A percentile compares a stretch with the other conserved stretches of the same genome.
These are phyloP conservation scores for Galerucella pusilla DNA, from an alignment of 2,888 invertebrate genomes.

Conservation along the genomic window DNA sequence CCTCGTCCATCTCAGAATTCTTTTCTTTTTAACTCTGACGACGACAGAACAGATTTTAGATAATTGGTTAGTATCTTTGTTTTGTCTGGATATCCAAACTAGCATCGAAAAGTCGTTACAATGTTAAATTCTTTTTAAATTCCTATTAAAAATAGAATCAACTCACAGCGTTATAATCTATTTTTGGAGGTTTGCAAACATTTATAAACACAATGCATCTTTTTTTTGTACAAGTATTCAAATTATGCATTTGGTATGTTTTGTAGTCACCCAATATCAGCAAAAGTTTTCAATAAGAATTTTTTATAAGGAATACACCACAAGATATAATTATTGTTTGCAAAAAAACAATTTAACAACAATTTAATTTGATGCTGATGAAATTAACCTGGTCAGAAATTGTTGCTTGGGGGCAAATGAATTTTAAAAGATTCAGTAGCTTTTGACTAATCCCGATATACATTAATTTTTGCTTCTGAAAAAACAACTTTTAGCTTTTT, in stretches of 20 bases:
- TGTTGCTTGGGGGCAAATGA: neutral
- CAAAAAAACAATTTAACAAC: too few species aligned
- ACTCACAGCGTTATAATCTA: neutral
- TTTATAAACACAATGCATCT: too few species aligned
- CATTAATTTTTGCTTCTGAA: neutral
- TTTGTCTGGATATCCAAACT: neutral
- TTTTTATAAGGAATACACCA: neutral
- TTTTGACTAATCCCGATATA: neutral
- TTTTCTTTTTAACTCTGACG: constrained; percentile 17
- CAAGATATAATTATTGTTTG: neutral
- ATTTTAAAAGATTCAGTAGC: neutral
- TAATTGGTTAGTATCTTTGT: constrained; percentile 22
- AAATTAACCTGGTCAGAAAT: neutral
- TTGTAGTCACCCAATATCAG: too few species aligned
- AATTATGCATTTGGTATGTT: too few species aligned
- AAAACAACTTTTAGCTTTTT: neutral
- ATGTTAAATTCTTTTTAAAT: neutral
- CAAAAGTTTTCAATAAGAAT: too few species aligned
- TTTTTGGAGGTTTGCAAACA: neutral
- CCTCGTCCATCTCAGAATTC: constrained; percentile 30
- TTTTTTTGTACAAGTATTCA: too few species aligned
- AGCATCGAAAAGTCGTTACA: neutral
- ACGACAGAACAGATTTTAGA: constrained; percentile 28
- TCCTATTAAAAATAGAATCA: neutral
- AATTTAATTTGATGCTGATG: neutral